Conservation (phyloP, 2,888 invertebrate genomes). For the Ceramica pisi region DNA sequence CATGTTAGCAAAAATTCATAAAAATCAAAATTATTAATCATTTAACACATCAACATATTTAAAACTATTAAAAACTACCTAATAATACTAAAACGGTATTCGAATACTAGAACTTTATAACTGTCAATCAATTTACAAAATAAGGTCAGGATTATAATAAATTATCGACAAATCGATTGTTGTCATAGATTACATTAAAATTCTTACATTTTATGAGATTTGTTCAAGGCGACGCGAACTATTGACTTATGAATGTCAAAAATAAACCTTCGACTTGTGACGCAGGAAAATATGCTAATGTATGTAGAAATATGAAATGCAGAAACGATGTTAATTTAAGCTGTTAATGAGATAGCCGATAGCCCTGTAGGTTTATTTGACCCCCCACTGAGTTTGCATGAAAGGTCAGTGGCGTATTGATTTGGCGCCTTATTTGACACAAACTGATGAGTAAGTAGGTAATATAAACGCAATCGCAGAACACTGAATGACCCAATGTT, state of each 20-base stretch:
- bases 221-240: constrained; percentile 50
- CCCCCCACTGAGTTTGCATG: neutral
- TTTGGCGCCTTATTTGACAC: neutral
- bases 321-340: constrained; percentile 21
- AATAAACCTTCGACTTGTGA: constrained; percentile 35
- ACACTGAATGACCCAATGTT: neutral
- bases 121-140: constrained; percentile 54
- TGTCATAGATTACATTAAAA: constrained; percentile 28
- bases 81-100: constrained; percentile 26
- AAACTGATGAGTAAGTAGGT: neutral
- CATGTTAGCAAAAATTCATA: neutral
- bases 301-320: constrained; percentile 30
- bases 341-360: constrained; percentile 10
- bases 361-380: constrained; percentile 15
- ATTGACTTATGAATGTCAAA: constrained; percentile 31
- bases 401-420: constrained; percentile 1
- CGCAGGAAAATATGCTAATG: constrained; percentile 44
- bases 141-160: constrained; percentile 56
- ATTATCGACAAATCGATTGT: constrained; percentile 48
- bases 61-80: neutral
- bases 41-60: constrained; percentile 4
- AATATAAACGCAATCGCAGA: neutral
- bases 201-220: constrained; percentile 30
- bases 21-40: neutral
- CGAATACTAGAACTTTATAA: constrained; percentile 27